Conservation (phyloP, 2,888 invertebrate genomes). For the Acronicta alni region DNA sequence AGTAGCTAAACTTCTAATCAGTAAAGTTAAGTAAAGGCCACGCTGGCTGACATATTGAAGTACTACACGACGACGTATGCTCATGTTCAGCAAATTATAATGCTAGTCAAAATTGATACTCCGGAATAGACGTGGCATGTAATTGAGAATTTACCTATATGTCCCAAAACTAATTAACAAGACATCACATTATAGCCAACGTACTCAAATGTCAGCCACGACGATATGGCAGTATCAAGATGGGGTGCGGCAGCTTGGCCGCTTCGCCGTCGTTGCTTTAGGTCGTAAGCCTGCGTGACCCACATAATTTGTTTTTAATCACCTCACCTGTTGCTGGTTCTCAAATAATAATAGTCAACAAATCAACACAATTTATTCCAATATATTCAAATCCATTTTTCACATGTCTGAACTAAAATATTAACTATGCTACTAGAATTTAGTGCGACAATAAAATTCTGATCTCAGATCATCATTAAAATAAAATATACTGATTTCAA, state of each 20-base stretch:
- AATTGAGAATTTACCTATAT: constrained; percentile 43
- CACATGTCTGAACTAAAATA: constrained; percentile 30
- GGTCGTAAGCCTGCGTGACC: constrained; percentile 64
- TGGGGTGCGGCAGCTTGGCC: constrained; percentile 32
- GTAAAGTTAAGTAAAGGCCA: no score
- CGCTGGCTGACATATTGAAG: no score
- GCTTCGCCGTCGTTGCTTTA: constrained; percentile 37
- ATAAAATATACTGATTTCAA: neutral
- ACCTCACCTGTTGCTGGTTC: constrained; percentile 69
- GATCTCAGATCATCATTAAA: constrained; percentile 17
- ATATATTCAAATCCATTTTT: constrained; percentile 37
- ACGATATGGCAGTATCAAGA: constrained; percentile 22
- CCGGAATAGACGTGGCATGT: constrained; percentile 24
- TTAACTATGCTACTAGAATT: constrained; percentile 11
- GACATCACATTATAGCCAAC: constrained; percentile 23
- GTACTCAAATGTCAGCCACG: constrained; percentile 13
- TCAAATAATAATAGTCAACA: constrained; percentile 56
- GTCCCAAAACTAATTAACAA: constrained; percentile 37
- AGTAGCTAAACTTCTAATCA: no score
- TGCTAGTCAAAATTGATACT: constrained; percentile 21
- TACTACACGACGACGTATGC: no score
- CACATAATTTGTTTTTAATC: constrained; percentile 62
- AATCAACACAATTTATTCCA: constrained; percentile 45
- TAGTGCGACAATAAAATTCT: constrained; percentile 12
- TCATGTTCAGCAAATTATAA: neutral